phyloP scores from a whole-genome alignment of 2,797 vertebrate species.

The Dromococcyx pavoninus region DNA sequence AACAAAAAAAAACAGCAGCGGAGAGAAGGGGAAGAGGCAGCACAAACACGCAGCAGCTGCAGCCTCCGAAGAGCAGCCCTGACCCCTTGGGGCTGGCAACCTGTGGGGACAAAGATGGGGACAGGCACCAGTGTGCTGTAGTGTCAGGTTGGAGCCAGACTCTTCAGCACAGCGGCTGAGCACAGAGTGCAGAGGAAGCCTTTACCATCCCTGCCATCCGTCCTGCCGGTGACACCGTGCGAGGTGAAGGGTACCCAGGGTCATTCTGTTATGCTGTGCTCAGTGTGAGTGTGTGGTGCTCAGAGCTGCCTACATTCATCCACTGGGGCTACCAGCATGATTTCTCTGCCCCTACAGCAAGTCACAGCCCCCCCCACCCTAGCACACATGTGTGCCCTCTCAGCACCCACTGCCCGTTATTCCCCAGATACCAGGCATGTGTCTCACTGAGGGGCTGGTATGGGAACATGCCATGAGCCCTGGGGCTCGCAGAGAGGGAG shows the following conservation, averaged over 20 bases:
- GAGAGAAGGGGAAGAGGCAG: constrained; percentile 40
- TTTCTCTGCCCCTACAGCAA: neutral
- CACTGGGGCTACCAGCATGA: accelerated
- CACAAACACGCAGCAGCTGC: constrained; percentile 43
- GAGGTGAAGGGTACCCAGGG: accelerated
- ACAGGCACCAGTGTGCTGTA: neutral
- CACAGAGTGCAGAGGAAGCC: neutral
- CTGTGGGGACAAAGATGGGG: neutral
- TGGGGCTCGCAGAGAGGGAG: neutral
- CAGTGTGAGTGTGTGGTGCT: accelerated
- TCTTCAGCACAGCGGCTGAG: neutral
- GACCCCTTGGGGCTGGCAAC: neutral
- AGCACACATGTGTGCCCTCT: accelerated
- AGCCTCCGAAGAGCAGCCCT: neutral
- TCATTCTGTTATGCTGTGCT: accelerated
- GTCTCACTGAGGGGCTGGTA: accelerated
- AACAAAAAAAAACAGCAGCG: constrained; percentile 41
- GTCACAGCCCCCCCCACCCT: neutral
- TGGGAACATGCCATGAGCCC: neutral
- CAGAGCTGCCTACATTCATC: neutral
- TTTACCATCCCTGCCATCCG: neutral
- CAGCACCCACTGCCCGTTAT: neutral
- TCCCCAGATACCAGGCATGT: accelerated
- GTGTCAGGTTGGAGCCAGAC: neutral
- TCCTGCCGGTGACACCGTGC: accelerated